These are phyloP conservation scores for Epinephelus lanceolatus DNA, from an alignment of 2,113 vertebrate genomes.

Conservation along the genomic window DNA sequence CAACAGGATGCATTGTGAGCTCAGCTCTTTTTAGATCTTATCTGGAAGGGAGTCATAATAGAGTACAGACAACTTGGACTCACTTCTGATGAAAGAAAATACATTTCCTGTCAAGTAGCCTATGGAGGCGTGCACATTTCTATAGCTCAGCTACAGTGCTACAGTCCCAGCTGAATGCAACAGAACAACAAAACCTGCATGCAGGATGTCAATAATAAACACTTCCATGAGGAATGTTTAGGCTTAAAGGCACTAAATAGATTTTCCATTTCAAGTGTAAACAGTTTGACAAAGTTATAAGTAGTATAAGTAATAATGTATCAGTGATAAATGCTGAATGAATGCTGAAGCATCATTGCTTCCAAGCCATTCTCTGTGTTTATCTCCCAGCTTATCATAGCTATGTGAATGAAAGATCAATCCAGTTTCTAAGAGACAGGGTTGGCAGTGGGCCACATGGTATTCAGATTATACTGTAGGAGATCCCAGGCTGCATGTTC, in stretches of 20 bases:
- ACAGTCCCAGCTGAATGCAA: slow-evolving; percentile 60
- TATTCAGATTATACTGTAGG: slow-evolving; percentile 37
- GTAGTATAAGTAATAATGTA: too few relatives aligned
- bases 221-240: slow-evolving; percentile 78
- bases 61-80: slow-evolving; percentile 52
- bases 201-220: slow-evolving; percentile 71
- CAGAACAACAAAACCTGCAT: slow-evolving; percentile 68
- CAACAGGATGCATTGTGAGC: slow-evolving; percentile 42
- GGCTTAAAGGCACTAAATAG: slow-evolving; percentile 41
- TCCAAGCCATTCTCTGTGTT: slow-evolving; percentile 26
- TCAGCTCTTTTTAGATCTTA: slow-evolving; percentile 40
- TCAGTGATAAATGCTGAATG: slow-evolving; percentile 35
- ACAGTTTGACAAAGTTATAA: neutral
- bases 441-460: slow-evolving; percentile 34
- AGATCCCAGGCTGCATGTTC: slow-evolving; percentile 39
- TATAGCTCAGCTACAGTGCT: slow-evolving; percentile 5
- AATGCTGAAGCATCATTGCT: slow-evolving; percentile 1
- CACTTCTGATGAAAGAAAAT: slow-evolving; percentile 45
- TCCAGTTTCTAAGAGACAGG: slow-evolving; percentile 10
- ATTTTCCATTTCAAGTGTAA: slow-evolving; percentile 18
- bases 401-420: slow-evolving; percentile 39
- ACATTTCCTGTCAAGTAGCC: slow-evolving; percentile 25
- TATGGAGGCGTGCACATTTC: slow-evolving; percentile 41
- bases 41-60: slow-evolving; percentile 47
- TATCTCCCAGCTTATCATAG: slow-evolving; percentile 34